Evolutionary conservation across 1,140 invertebrate genomes (phyloP), one percentile per base, ranked within the genome.

Genomic region (Doryteuthis pealeii): DNA sequence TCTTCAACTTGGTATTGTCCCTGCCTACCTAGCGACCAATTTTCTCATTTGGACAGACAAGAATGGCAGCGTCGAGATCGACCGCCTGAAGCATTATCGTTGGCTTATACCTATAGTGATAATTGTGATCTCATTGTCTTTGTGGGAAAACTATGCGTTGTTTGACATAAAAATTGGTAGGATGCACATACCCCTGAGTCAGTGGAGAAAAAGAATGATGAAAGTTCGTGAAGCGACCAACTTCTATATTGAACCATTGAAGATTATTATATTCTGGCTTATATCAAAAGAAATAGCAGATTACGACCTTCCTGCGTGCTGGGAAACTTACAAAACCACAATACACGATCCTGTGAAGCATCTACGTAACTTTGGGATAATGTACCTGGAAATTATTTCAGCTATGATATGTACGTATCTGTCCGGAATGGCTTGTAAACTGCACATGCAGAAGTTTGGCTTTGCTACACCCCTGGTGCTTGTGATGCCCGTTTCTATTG

Each of bases 71-170:
- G 70, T 65, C 28, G 77, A 75, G 35, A 40, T 5, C 18, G 76
- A 72, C 15, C n/a, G 43, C 22, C 70, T 71, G 14, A 77, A 77
- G 15, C 14, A 30, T 8, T 70, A 79, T 1, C 35, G 35, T 22
- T 97, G 95, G 94, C 89, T 95, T 6, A 93, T 97, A 72, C 96
- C 96, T 0, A 87, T 95, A 0, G 90, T 94, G 0, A 90, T 95
- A 8, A 88, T 97, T 32, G 90, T 96, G 68, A 93, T 96, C 40
- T 98, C 96, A 5, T 91, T 95, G 35, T 94, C 95, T 32, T 99
- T 96, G 95, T 99, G 96, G 96, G 96, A 99, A 88, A 99, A 99
- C 88, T 99, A 96, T 83, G 94, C 96, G 0, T 94, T 94, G 31
- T 49, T 91, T 91, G 78, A 85, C 66, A 83, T 81, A 84, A 79